These are phyloP conservation scores for Rutpela maculata DNA, from an alignment of 2,888 invertebrate genomes.

Conservation along the genomic window DNA sequence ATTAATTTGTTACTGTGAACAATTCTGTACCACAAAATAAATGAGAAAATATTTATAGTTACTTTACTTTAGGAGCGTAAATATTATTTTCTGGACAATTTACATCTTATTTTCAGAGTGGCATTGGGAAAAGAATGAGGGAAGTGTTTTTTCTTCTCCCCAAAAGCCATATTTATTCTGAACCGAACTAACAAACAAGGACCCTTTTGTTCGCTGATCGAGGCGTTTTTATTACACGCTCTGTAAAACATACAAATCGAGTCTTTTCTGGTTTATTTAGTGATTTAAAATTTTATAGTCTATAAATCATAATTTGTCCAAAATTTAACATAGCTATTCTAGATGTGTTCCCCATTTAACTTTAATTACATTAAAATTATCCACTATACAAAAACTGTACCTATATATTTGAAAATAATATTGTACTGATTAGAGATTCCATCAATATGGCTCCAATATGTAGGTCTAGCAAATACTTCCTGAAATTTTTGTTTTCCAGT, in stretches of 20 bases:
- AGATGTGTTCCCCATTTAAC: slow-evolving; percentile 13
- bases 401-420: neutral
- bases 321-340: slow-evolving; percentile 35
- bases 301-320: slow-evolving; percentile 63
- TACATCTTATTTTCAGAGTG: slow-evolving; percentile 22
- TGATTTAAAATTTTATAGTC: slow-evolving; percentile 61
- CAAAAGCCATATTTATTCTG: slow-evolving; percentile 58
- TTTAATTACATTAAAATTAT: slow-evolving; percentile 22
- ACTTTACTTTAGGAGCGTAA: neutral
- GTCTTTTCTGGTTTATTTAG: slow-evolving; percentile 66
- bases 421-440: too few relatives aligned
- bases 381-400: neutral
- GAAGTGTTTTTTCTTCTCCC: slow-evolving; percentile 49
- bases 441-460: too few relatives aligned
- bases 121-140: slow-evolving; percentile 21
- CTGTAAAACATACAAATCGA: slow-evolving; percentile 70
- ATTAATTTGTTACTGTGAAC: neutral
- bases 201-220: slow-evolving; percentile 63
- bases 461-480: too few relatives aligned
- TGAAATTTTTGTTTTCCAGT: too few relatives aligned
- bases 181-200: slow-evolving; percentile 61
- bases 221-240: slow-evolving; percentile 70
- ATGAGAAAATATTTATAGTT: too few relatives aligned
- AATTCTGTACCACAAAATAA: too few relatives aligned
- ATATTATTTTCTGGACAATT: slow-evolving; percentile 27